Base-by-base conservation (phyloP, 1,140 invertebrate species). In the Pseudomyrmex gracilis region DNA sequence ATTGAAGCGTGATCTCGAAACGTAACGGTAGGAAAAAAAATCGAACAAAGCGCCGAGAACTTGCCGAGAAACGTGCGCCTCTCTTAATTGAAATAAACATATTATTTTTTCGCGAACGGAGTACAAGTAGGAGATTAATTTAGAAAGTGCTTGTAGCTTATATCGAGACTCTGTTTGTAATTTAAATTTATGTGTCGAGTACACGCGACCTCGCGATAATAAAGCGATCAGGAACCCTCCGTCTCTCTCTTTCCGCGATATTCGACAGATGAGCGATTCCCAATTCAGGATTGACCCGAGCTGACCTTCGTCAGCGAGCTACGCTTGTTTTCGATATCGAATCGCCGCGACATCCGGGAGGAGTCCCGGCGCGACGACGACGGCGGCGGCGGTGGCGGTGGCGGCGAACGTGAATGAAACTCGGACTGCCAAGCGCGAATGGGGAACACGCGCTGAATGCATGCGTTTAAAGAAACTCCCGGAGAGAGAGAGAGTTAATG, bases 391-490 rank as follows among this genome's bases (percentile, higher is more conserved):
- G 9, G 3, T 3, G 24, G 0, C 34, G 34, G 63, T 55, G 9
- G 20, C 15, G 73, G 64, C 47, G 61, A 51, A 83, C 85, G 76
- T 73, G 83, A 73, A 78, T 66, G 80, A 71, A 61, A n/a, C 67
- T 73, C 73, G 68, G 47, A 49, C 24, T 53, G 68, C 43, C 24
- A 20, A 60, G 53, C 55, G 76, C 84, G 86, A 87, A 87, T 85
- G 85, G 76, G 34, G 83, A 83, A 84, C 88, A 87, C 88, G 88
- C 85, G 87, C 73, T 74, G 60, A 20, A 58, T 70, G 88, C 88
- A 86, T 90, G 86, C 73, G 76, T 87, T 89, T 90, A 90, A 90
- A 90, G 84, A 89, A 82, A 80, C 84, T 55, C 73, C 83, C n/a
- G n/a, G n/a, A n/a, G n/a, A n/a, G n/a, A 70, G 84, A 71, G 76